Percentiles rank a stretch among this genome's conserved stretches.
Conservation (phyloP, 2,797 vertebrate genomes). For the Hapalemur alaotrensis region DNA sequence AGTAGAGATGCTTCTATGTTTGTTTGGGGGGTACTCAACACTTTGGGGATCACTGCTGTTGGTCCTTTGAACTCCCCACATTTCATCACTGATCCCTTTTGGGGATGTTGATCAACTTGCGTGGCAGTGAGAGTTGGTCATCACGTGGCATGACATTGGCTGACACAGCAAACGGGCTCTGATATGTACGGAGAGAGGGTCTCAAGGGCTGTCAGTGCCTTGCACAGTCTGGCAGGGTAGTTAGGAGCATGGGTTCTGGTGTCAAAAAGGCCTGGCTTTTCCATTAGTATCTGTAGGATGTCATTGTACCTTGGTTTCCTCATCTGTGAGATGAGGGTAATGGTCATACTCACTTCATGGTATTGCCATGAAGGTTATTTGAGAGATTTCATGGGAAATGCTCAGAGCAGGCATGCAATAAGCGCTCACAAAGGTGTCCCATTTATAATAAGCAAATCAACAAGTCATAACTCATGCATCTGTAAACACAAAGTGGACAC, state of each 20-base stretch:
- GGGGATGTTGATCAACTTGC: background rate
- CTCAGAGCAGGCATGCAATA: background rate
- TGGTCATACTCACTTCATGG: background rate
- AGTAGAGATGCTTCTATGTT: background rate
- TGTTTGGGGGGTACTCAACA: background rate
- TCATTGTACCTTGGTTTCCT: background rate
- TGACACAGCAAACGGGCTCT: background rate
- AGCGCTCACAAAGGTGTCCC: background rate
- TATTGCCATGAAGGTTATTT: background rate
- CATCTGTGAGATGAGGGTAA: background rate
- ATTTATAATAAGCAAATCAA: conserved; percentile 14
- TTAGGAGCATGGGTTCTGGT: background rate
- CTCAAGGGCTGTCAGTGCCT: background rate
- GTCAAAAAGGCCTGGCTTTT: background rate
- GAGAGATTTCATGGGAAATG: background rate
- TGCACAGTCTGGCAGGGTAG: background rate
- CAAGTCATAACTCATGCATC: background rate
- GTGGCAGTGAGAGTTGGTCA: background rate
- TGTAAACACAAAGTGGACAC: conserved; percentile 12
- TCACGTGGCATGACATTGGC: background rate
- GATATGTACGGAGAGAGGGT: background rate
- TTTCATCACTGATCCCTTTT: background rate
- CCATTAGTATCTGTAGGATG: background rate
- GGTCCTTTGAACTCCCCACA: background rate
- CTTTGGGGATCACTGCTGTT: background rate